Evolutionary conservation across 2,888 invertebrate genomes (phyloP), one percentile per base, ranked within the genome.

Genomic region (Brachyptera risi): DNA sequence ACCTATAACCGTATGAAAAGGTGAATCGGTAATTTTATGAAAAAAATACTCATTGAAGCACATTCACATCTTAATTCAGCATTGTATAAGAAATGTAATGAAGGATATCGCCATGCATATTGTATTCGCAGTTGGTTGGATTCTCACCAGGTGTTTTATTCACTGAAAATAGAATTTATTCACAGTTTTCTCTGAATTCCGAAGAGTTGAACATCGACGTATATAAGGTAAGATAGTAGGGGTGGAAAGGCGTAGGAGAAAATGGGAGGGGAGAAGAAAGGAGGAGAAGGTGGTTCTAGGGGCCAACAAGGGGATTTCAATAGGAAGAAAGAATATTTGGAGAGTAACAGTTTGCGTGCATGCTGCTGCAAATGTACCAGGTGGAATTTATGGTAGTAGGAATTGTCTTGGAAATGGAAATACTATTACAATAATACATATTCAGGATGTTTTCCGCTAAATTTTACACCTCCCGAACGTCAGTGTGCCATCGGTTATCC

Each of bases 341-440:
- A n/a, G n/a, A n/a, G n/a, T n/a, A 42, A 15, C 42, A 42, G 42
- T 42, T 42, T 42, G 42, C 19, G n/a, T 44, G 11, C 44, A 44
- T 17, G 44, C 21, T 13, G 26, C 31, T 58, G 40, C 35, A 38
- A 47, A 49, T 40, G 61, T 49, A 44, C 35, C 61, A 61, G 51
- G 44, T 58, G 61, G 51, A 49, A 58, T n/a, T 51, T 58, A 58
- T 50, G 57, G 58, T 56, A 40, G 44, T 51, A 35, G 56, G 37
- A 56, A 56, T 56, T 59, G 59, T 50, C 40, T 56, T 15, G 35
- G 42, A 60, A 35, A 58, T 57, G 40, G 51, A 61, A 61, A 61
- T 51, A 58, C 54, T 56, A 44, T 44, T 35, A 54, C 51, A 35
- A n/a, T 27, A 21, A 51, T 31, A 51, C 35, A 27, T 35, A 21